A percentile compares a stretch with the other conserved stretches of the same genome.
phyloP scores from a whole-genome alignment of 2,797 vertebrate species.

The Gymnoscopelus braueri region DNA sequence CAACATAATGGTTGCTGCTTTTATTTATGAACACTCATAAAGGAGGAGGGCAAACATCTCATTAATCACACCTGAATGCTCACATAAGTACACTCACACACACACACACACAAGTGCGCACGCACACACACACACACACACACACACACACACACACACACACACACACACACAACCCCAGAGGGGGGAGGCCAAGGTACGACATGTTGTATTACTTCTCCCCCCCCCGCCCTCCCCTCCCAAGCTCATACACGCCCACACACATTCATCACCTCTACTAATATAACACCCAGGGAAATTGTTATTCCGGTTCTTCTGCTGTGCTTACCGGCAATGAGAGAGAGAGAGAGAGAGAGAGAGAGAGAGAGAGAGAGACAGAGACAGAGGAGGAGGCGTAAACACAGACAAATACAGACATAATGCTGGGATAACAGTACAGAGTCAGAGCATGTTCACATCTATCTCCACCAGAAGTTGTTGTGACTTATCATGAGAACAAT shows the following conservation, averaged over 20 bases:
- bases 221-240: no score
- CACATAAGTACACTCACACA: not conserved
- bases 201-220: no score
- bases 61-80: conserved; percentile 8
- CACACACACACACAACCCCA: no score
- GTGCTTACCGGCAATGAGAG: not conserved
- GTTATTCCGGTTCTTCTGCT: not conserved
- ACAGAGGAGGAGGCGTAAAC: no score
- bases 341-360: not conserved
- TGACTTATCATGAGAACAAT: no score
- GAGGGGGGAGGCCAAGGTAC: no score
- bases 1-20: conserved; percentile 1
- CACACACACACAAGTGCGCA: not conserved
- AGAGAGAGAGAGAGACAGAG: not conserved
- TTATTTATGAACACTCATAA: conserved; percentile 21
- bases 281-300: not conserved
- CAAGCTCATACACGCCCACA: not conserved
- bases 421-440: no score
- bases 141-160: not conserved
- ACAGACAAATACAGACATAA: no score
- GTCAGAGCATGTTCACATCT: no score
- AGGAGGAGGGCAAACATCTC: conserved; percentile 5
- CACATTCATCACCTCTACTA: conserved; percentile 1
- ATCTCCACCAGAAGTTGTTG: no score
- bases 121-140: conserved; percentile 6